Evolutionary conservation across 2,113 vertebrate genomes (phyloP), one percentile per base, ranked within the genome.

Genomic region (Cyanoramphus novaezelandiae): DNA sequence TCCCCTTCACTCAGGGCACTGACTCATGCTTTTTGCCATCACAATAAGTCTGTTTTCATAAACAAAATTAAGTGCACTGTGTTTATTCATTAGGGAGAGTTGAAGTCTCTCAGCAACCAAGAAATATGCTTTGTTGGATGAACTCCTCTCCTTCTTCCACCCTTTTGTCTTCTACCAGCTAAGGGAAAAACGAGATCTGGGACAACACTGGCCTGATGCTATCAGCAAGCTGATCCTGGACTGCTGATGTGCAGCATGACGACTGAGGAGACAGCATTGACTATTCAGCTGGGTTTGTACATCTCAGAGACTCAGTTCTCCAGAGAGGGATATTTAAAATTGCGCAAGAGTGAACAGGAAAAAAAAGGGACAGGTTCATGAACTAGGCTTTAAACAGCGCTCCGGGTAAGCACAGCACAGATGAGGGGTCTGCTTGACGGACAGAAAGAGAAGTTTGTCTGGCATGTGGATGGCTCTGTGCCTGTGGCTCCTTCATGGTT

Each of bases 11-110:
- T 71, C 67, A 55, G 82, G 87, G 50, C 95, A 80, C 94, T 98
- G 97, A 98, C 97, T 98, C 98, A 98, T 91, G 68, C 90, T 70
- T 94, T 96, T 82, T 94, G 90, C 92, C 74, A 88, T 97, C 96
- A 96, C 97, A 97, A 93, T 86, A 76, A 92, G 53, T 93, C 95
- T 87, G 87, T 97, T 97, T 96, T 93, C 92, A 95, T 96, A 97
- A 97, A 98, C 94, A 97, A 94, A 96, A 96, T 77, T 53, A 91
- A 92, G 77, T 80, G 88, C 13, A 11, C 93, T 93, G 52, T 49
- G 91, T 96, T 96, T 92, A 96, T 86, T 87, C 82, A 76, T 76
- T 71, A 94, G 89, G 89, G 75, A 71, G 68, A 93, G 82, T 16
- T 67, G 81, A 88, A 96, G 82, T 95, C 95, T 97, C 97, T 86